Evolutionary conservation across 2,113 vertebrate genomes (phyloP), one percentile per base, ranked within the genome.

Genomic region (Polypterus bichir): DNA sequence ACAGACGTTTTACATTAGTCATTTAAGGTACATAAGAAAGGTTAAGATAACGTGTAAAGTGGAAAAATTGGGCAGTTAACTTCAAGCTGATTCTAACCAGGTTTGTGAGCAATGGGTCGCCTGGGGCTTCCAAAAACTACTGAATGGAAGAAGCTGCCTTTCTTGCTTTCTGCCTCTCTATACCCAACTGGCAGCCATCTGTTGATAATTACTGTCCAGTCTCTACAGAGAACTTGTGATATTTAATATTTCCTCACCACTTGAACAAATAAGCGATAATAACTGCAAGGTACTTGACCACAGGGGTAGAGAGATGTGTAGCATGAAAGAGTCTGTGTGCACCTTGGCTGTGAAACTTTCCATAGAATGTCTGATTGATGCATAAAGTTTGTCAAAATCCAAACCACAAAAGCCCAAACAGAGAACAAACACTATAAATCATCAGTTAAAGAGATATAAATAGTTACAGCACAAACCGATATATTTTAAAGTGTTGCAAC

Each of bases 201-300:
- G 92, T 87, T 89, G 87, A 91, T 89, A 88, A 94, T 97, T 94
- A 93, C 76, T 88, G 81, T 84, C 82, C 78, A 70, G 83, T 90
- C 89, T 93, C 89, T 79, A 79, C 82, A 89, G 88, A 91, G 90
- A 89, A 88, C 69, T 78, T 88, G 84, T 89, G 93, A 93, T 91
- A 96, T 93, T 93, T 93, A 93, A 96, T 96, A 96, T 97, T 97
- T 97, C 91, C 93, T 93, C 81, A 83, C 77, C 89, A 93, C 91
- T 94, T 95, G 93, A 92, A 93, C 86, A 97, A 97, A 97, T 91
- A 95, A 82, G 82, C 47, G 73, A 81, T 83, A 89, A 91, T 91
- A 94, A 91, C 88, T 83, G 88, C 82, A 82, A 92, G 86, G 83
- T 84, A 87, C 88, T 88, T 88, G 89, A 87, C 92, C 89, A 92